Conservation (phyloP, 2,888 invertebrate genomes). For the Phaonia tiefii region DNA sequence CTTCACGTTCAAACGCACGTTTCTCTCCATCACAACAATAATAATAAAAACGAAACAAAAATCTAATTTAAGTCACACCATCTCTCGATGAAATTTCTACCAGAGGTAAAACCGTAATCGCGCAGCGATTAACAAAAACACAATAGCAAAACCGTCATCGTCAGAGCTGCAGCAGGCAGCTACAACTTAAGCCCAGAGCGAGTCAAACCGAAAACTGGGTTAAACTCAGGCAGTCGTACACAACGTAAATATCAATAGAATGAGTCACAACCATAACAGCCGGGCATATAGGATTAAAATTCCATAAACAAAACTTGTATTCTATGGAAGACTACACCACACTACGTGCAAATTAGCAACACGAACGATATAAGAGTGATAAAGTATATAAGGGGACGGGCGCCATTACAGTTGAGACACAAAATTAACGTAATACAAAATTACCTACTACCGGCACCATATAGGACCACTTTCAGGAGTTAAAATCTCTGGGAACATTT, state of each 20-base stretch:
- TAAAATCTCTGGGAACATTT: too few species aligned
- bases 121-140: background rate
- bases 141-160: background rate
- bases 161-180: background rate
- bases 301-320: background rate
- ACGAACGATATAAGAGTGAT: background rate
- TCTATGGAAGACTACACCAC: too few species aligned
- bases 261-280: conserved; percentile 54
- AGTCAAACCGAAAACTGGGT: conserved; percentile 41
- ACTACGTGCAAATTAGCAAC: too few species aligned
- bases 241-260: conserved; percentile 32
- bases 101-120: background rate
- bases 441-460: too few species aligned
- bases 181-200: background rate
- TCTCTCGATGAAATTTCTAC: conserved; percentile 8
- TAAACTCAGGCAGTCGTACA: conserved; percentile 13
- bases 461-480: too few species aligned
- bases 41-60: background rate
- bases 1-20: conserved; percentile 54
- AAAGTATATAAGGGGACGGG: background rate
- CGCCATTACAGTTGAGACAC: too few species aligned
- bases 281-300: conserved; percentile 53
- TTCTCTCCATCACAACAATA: conserved; percentile 1
- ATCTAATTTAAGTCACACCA: conserved; percentile 22
- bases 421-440: too few species aligned